A percentile compares a stretch with the other conserved stretches of the same genome.
Evolutionary conservation across 2,888 invertebrate species (phyloP).

Genomic region (Seladonia tumulorum): DNA sequence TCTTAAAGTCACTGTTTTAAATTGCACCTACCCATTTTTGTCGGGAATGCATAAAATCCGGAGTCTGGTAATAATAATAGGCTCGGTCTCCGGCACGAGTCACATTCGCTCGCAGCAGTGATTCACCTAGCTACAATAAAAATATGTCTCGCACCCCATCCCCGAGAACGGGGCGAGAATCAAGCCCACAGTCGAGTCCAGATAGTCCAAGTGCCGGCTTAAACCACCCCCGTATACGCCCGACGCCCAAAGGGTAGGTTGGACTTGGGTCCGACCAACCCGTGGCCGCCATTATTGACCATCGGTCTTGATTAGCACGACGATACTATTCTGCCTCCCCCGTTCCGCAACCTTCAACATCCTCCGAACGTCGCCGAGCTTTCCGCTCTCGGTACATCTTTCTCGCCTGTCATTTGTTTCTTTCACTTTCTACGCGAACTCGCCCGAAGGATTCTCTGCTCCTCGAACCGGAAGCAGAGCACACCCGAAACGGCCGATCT

Average conservation of each 20-base stretch:
- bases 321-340: conserved; percentile 55
- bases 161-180: conserved; percentile 33
- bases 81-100: not conserved
- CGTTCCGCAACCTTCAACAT: conserved; percentile 53
- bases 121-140: conserved; percentile 75
- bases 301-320: conserved; percentile 73
- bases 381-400: conserved; percentile 3
- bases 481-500: conserved; percentile 13
- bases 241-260: conserved; percentile 65
- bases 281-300: conserved; percentile 78
- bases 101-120: conserved; percentile 64
- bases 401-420: conserved; percentile 16
- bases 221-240: conserved; percentile 68
- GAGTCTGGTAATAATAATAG: not conserved
- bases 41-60: not conserved
- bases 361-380: conserved; percentile 35
- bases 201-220: conserved; percentile 59
- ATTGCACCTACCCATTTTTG: no score
- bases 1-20: no score
- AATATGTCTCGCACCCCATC: conserved; percentile 70
- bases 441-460: conserved; percentile 18
- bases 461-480: not conserved
- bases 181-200: conserved; percentile 57
- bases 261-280: conserved; percentile 68
- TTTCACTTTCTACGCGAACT: conserved; percentile 18